phyloP scores from a whole-genome alignment of 2,113 vertebrate species.

The Phalacrocorax aristotelis region DNA sequence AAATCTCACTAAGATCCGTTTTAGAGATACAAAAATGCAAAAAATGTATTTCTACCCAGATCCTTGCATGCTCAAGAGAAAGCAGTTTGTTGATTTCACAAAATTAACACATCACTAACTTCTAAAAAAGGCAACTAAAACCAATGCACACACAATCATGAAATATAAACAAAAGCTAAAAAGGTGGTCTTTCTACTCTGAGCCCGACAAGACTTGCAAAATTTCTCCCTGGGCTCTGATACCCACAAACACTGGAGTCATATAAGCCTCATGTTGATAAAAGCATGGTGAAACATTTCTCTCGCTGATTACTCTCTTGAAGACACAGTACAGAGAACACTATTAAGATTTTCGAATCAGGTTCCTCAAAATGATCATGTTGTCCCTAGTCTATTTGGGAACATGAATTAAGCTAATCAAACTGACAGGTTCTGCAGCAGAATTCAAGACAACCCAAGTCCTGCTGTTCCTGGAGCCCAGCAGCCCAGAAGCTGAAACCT shows the following conservation, averaged over 20 bases:
- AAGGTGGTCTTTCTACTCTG: background rate
- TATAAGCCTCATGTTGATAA: background rate
- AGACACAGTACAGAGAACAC: background rate
- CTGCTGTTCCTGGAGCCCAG: background rate
- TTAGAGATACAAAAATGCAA: background rate
- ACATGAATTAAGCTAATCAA: background rate
- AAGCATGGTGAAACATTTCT: background rate
- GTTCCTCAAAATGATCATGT: background rate
- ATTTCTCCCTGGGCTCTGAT: background rate
- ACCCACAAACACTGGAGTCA: background rate
- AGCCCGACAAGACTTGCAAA: background rate
- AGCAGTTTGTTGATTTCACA: background rate
- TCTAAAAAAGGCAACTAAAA: background rate
- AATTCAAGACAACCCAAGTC: background rate
- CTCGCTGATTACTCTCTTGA: background rate
- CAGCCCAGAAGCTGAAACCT: background rate
- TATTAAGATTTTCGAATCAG: background rate
- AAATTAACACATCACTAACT: background rate
- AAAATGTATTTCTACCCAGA: background rate
- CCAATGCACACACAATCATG: background rate
- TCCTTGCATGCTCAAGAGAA: background rate
- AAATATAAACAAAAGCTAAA: background rate
- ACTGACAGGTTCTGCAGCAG: background rate
- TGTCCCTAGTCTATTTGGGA: background rate
- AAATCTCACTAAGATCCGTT: background rate